These are phyloP conservation scores for Andrena praecox DNA, from an alignment of 2,888 invertebrate genomes.

Conservation along the genomic window DNA sequence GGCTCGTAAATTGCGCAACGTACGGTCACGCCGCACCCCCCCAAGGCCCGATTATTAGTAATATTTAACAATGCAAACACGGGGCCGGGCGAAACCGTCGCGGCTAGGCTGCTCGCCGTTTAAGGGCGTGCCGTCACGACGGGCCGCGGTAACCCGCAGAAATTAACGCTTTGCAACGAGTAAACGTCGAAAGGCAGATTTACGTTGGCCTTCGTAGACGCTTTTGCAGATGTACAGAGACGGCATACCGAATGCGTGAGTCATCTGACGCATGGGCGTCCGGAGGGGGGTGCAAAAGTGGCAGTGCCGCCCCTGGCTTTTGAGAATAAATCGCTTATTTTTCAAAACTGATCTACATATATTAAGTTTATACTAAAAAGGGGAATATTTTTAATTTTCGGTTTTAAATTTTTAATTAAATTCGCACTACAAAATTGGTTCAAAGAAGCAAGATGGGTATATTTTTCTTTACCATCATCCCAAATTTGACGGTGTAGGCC, in stretches of 20 bases:
- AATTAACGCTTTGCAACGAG: constrained; percentile 66
- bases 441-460: too few species aligned
- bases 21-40: constrained; percentile 23
- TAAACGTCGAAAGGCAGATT: constrained; percentile 64
- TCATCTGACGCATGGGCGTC: constrained; percentile 28
- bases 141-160: constrained; percentile 60
- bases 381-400: too few species aligned
- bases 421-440: too few species aligned
- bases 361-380: too few species aligned
- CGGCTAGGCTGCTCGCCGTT: constrained; percentile 44
- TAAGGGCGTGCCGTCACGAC: constrained; percentile 59
- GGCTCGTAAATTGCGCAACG: constrained; percentile 60
- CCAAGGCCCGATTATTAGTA: constrained; percentile 51
- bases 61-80: constrained; percentile 57
- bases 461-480: too few species aligned
- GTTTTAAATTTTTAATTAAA: too few species aligned
- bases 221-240: constrained; percentile 27
- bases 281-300: too few species aligned
- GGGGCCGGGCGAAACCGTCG: constrained; percentile 7
- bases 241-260: constrained; percentile 47
- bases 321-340: too few species aligned
- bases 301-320: too few species aligned
- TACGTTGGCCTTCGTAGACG: constrained; percentile 57
- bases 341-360: too few species aligned
- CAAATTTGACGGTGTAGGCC: background rate